Conservation (phyloP, 2,797 vertebrate species). For the Nothura maculosa region DNA sequence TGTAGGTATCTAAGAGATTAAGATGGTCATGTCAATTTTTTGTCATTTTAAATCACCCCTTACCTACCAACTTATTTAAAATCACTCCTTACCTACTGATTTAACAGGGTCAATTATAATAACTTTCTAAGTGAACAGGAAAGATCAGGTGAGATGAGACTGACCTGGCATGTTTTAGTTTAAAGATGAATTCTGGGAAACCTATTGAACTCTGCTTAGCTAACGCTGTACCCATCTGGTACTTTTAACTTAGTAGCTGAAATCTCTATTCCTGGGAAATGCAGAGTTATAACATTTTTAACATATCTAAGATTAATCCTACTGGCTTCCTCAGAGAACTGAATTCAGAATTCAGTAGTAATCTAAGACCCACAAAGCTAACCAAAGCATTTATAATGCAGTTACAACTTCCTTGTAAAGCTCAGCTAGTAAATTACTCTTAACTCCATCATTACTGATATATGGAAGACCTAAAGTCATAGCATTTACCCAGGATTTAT, state of each 20-base stretch:
- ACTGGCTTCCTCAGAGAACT: not conserved
- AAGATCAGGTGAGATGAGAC: not conserved
- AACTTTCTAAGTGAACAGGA: not conserved
- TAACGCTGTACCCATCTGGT: no score
- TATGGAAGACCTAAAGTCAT: not conserved
- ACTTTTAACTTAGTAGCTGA: not conserved
- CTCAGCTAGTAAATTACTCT: not conserved
- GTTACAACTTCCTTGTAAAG: not conserved
- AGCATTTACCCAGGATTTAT: not conserved
- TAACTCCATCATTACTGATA: not conserved
- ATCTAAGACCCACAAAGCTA: not conserved
- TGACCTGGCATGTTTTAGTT: not conserved
- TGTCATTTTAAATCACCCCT: not conserved
- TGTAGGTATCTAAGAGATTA: not conserved
- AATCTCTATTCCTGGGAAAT: not conserved
- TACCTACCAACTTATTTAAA: not conserved
- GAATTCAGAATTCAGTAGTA: not conserved
- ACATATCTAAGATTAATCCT: not conserved
- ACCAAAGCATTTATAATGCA: not conserved
- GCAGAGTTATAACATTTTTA: not conserved
- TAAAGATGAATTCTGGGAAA: not conserved
- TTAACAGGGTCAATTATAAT: not conserved
- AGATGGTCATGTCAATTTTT: not conserved
- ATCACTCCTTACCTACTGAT: no score
- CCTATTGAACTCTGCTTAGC: not conserved